These are phyloP conservation scores for Patiria pectinifera DNA, from an alignment of 53 echinoderm and acorn worm species.

Conservation along the genomic window DNA sequence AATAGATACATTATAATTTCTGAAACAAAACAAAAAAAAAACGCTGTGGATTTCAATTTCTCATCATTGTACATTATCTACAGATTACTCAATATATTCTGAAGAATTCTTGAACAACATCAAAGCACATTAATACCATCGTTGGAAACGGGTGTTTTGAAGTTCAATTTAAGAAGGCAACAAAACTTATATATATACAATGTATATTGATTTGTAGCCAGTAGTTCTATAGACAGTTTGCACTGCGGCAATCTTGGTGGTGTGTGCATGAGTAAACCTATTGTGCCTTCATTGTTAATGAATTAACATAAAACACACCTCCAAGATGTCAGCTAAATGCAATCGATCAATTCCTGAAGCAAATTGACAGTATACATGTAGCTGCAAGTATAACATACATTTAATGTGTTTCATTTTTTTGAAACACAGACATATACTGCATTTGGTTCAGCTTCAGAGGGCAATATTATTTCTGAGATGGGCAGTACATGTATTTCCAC, in stretches of 20 bases:
- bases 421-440: no score
- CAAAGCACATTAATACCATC: conserved; percentile 1
- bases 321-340: no score
- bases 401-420: background rate
- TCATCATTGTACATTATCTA: conserved; percentile 60
- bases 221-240: no score
- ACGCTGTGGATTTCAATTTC: background rate
- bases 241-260: no score
- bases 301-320: no score
- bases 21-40: background rate
- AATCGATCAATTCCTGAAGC: background rate
- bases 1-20: conserved; percentile 50
- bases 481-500: no score
- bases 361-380: background rate
- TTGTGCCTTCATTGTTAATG: no score
- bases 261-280: no score
- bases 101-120: background rate
- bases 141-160: background rate
- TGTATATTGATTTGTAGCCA: background rate
- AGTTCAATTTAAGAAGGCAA: background rate
- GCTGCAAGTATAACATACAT: background rate
- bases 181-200: background rate
- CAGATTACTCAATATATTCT: conserved; percentile 54
- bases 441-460: no score
- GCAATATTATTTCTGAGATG: no score